Conservation (phyloP, 2,113 vertebrate species). For the Ctenomys sociabilis region DNA sequence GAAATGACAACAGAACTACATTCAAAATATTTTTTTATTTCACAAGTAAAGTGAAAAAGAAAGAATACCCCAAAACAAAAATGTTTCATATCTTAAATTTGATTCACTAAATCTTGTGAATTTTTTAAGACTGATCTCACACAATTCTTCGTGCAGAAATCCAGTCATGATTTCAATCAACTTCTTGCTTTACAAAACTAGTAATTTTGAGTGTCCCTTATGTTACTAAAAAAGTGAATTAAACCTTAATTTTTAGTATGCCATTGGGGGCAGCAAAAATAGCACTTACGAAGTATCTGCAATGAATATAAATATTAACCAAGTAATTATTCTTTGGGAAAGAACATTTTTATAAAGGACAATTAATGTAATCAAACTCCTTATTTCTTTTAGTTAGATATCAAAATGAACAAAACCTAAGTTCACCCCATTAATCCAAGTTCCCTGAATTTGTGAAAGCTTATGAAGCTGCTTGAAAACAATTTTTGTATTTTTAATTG, state of each 20-base stretch:
- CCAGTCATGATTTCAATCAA: conserved; percentile 4
- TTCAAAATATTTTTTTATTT: conserved; percentile 73
- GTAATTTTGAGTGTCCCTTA: neutral
- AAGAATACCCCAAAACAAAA: conserved; percentile 20
- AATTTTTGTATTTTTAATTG: neutral
- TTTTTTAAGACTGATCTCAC: neutral
- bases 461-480: conserved; percentile 17
- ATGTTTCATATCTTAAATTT: neutral
- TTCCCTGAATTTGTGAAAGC: neutral
- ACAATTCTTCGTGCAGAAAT: neutral
- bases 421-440: neutral
- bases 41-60: neutral
- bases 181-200: conserved; percentile 9
- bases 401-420: neutral
- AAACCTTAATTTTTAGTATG: conserved; percentile 2
- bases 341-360: neutral
- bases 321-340: conserved; percentile 30
- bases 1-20: conserved; percentile 72
- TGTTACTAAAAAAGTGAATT: neutral
- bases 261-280: neutral
- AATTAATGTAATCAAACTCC: neutral
- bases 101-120: neutral
- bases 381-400: neutral
- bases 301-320: neutral
- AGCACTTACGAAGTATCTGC: neutral